phyloP scores from a whole-genome alignment of 2,113 vertebrate genomes.

The Nettapus auritus region DNA sequence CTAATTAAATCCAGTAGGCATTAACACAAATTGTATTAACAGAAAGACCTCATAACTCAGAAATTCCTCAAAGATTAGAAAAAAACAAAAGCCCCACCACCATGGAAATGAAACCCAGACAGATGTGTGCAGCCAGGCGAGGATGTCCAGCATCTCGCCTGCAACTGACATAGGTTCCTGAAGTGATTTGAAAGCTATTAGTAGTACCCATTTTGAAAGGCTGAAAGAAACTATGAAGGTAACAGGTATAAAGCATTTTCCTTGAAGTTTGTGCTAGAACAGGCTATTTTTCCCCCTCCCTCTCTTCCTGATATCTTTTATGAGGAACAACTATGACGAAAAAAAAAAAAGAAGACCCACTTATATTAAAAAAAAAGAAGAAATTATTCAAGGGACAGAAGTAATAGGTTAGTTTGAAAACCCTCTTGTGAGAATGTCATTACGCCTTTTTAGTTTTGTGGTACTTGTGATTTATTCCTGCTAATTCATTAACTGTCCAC shows the following conservation, averaged over 20 bases:
- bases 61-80: not conserved
- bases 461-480: not conserved
- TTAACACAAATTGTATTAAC: fast-evolving
- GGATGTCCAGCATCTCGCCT: too few species aligned
- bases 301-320: not conserved
- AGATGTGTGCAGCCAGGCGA: too few species aligned
- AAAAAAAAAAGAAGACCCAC: not conserved
- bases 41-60: not conserved
- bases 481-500: not conserved
- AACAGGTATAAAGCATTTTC: not conserved
- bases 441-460: not conserved
- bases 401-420: not conserved
- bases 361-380: not conserved
- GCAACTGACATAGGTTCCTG: too few species aligned
- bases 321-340: too few species aligned
- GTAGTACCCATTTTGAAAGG: too few species aligned
- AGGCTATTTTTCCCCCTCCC: not conserved
- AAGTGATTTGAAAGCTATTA: not conserved
- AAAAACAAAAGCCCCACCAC: too few species aligned
- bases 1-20: not conserved
- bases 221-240: not conserved
- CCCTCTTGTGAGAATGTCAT: too few species aligned
- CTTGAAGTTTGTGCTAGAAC: too few species aligned
- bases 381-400: not conserved
- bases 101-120: too few species aligned